Conservation (phyloP, 2,113 vertebrate species). For the Atherinomorus stipes region DNA sequence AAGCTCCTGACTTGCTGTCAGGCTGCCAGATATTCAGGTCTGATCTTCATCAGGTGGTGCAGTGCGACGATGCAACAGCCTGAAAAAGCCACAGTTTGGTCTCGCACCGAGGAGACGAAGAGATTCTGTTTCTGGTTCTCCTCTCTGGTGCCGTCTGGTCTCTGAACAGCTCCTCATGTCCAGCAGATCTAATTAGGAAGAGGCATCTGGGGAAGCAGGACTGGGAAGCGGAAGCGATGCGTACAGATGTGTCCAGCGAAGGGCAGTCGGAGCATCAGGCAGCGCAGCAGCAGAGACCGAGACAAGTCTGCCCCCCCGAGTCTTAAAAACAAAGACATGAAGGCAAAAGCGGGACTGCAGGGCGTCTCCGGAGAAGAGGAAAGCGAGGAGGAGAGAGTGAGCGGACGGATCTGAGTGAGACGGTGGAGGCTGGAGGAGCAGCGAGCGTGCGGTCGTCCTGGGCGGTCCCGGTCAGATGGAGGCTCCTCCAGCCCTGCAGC, state of each 20-base stretch:
- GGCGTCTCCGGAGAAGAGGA: conserved; percentile 55
- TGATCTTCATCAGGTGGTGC: conserved; percentile 76
- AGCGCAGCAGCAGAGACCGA: conserved; percentile 18
- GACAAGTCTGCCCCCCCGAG: conserved; percentile 14
- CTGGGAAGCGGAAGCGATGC: conserved; percentile 18
- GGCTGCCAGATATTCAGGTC: conserved; percentile 42
- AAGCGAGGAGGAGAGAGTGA: conserved; percentile 47
- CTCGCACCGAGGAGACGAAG: not conserved
- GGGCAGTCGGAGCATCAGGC: conserved; percentile 42
- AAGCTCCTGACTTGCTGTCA: conserved; percentile 44
- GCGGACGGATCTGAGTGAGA: conserved; percentile 71
- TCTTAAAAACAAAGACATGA: conserved; percentile 28
- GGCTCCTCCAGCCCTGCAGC: conserved; percentile 41
- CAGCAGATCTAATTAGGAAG: conserved; percentile 70
- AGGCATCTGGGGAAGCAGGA: conserved; percentile 40
- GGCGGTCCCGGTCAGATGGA: conserved; percentile 64
- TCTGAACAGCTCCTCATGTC: conserved; percentile 45
- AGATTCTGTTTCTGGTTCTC: conserved; percentile 1
- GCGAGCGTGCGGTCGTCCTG: conserved; percentile 39
- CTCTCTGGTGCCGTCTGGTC: conserved; percentile 19
- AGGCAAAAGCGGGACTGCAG: conserved; percentile 17
- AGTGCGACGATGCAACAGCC: conserved; percentile 75
- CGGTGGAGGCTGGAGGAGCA: conserved; percentile 42
- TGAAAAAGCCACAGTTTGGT: conserved; percentile 60
- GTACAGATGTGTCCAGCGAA: conserved; percentile 42